Evolutionary conservation across 2,797 vertebrate species (phyloP).

Genomic region (Lacerta bilineata): DNA sequence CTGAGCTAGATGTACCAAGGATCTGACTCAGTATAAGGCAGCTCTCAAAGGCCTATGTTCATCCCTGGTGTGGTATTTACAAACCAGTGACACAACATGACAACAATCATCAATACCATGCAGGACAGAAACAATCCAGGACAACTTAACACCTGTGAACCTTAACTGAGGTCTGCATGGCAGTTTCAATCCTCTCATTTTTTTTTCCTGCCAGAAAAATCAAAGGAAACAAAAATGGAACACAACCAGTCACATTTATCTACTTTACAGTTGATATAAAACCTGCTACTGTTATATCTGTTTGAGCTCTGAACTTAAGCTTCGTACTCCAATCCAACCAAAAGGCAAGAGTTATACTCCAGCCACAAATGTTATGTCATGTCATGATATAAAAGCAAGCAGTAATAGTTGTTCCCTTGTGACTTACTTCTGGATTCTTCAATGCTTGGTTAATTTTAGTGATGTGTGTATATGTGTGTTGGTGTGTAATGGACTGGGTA

Average conservation of each 20-base stretch:
- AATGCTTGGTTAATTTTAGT: constrained; percentile 5
- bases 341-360: constrained; percentile 19
- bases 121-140: neutral
- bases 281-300: neutral
- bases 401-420: neutral
- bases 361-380: constrained; percentile 14
- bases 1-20: too few relatives aligned
- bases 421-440: neutral
- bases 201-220: constrained; percentile 28
- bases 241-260: neutral
- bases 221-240: neutral
- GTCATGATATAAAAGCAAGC: constrained; percentile 8
- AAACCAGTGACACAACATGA: neutral
- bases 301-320: neutral
- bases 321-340: neutral
- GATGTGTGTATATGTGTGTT: neutral
- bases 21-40: too few relatives aligned
- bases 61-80: neutral
- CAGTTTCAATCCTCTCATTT: neutral
- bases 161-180: neutral
- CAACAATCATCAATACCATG: neutral
- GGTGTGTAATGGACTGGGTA: neutral
- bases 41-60: neutral
- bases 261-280: constrained; percentile 5
- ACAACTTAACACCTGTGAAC: neutral